A percentile compares a stretch with the other conserved stretches of the same genome.
Conservation (phyloP, 1,140 invertebrate genomes). For the Oryctes rhinoceros region DNA sequence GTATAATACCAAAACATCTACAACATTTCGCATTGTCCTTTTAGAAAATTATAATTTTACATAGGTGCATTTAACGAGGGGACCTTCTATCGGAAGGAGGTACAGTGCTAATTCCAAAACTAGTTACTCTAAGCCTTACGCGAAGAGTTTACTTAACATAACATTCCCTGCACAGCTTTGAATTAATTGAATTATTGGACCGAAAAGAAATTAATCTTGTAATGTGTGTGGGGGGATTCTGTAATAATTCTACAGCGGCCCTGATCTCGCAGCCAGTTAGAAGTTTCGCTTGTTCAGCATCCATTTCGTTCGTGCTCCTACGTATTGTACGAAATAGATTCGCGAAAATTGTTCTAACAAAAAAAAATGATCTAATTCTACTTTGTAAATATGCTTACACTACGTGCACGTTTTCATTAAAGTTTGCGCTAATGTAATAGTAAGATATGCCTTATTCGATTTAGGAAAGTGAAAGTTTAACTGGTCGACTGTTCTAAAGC, state of each 20-base stretch:
- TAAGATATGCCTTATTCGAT: background rate
- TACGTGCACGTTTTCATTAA: background rate
- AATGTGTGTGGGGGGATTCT: slow-evolving; percentile 54
- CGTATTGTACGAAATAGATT: background rate
- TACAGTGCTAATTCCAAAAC: slow-evolving; percentile 50
- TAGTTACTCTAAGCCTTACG: slow-evolving; percentile 52
- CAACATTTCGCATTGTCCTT: too few species aligned
- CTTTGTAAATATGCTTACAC: too few species aligned
- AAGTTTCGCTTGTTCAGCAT: background rate
- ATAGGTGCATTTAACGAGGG: slow-evolving; percentile 26
- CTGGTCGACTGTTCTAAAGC: slow-evolving; percentile 49
- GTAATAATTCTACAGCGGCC: slow-evolving; percentile 51
- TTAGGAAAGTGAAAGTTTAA: slow-evolving; percentile 27
- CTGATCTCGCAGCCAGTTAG: slow-evolving; percentile 32
- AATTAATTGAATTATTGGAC: slow-evolving; percentile 60
- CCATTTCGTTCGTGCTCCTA: background rate
- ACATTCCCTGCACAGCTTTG: slow-evolving; percentile 55
- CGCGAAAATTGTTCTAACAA: background rate
- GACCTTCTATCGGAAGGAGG: background rate
- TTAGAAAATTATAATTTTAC: background rate
- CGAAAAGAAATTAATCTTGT: slow-evolving; percentile 60
- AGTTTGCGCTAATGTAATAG: background rate
- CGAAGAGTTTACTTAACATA: slow-evolving; percentile 56
- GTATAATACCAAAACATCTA: too few species aligned
- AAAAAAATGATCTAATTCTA: too few species aligned